Conservation (phyloP, 1,140 invertebrate species). For the Tribolium castaneum region DNA sequence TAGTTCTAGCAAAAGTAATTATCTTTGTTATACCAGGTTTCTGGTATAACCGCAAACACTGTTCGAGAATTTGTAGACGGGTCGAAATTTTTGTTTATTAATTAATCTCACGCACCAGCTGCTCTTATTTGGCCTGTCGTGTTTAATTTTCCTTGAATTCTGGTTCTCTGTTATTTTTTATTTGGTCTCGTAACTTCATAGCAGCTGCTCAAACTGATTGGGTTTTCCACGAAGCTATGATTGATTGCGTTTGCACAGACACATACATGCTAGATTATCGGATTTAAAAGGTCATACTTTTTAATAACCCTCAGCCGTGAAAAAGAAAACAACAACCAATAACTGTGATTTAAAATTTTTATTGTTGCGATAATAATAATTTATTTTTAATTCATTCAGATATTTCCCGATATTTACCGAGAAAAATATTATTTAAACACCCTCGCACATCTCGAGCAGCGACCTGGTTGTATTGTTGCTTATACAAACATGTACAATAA, state of each 20-base stretch:
- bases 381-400: not conserved
- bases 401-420: not conserved
- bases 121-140: not conserved
- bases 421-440: not conserved
- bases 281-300: constrained; percentile 19
- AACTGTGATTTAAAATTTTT: not conserved
- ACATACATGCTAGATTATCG: constrained; percentile 30
- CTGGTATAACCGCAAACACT: not conserved
- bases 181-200: constrained; percentile 1
- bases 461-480: not conserved
- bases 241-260: constrained; percentile 39
- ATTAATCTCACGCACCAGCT: constrained; percentile 33
- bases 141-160: constrained; percentile 33
- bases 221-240: constrained; percentile 37
- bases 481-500: constrained; percentile 5
- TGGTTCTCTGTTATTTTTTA: constrained; percentile 21
- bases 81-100: constrained; percentile 16
- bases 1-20: constrained; percentile 14
- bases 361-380: not conserved
- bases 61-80: constrained; percentile 1
- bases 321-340: not conserved
- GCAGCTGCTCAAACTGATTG: constrained; percentile 26
- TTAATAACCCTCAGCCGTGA: not conserved
- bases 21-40: not conserved
- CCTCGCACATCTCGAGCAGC: not conserved